Conservation (phyloP, 2,888 invertebrate species). For the Chromoteleia sp. region DNA sequence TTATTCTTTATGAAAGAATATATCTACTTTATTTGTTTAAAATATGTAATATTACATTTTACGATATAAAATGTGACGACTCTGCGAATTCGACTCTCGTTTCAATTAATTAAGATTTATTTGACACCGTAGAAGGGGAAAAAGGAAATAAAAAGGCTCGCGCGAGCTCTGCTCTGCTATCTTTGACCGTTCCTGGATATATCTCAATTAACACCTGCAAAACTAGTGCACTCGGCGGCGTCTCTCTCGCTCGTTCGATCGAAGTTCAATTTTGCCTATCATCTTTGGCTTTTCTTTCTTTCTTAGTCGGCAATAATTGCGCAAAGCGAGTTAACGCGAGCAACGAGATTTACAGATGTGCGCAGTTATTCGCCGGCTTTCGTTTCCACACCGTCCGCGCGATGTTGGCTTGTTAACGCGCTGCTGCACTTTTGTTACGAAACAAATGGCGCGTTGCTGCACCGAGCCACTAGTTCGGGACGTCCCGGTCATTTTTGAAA, state of each 20-base stretch:
- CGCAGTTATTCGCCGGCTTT: constrained; percentile 49
- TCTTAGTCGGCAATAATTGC: constrained; percentile 56
- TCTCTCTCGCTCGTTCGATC: constrained; percentile 20
- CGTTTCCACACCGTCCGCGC: constrained; percentile 42
- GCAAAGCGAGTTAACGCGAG: constrained; percentile 40
- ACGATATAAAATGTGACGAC: not conserved
- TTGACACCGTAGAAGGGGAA: constrained; percentile 5
- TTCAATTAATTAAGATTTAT: constrained; percentile 22
- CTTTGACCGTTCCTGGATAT: constrained; percentile 16
- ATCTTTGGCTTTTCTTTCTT: constrained; percentile 44
- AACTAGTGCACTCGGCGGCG: constrained; percentile 6
- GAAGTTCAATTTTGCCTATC: constrained; percentile 45
- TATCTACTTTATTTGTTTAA: no score
- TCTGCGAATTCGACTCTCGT: not conserved
- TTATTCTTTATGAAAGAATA: no score
- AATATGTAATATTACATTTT: no score
- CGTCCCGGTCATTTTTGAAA: constrained; percentile 54
- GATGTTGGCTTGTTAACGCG: constrained; percentile 43
- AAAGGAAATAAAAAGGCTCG: constrained; percentile 1
- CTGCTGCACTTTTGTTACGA: constrained; percentile 53
- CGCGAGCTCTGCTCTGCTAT: constrained; percentile 3
- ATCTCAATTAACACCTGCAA: constrained; percentile 43
- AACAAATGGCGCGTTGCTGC: constrained; percentile 47
- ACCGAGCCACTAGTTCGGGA: constrained; percentile 33
- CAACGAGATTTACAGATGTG: constrained; percentile 42